Percentiles rank a stretch among this genome's conserved stretches.
Evolutionary conservation across 2,888 invertebrate species (phyloP).

Genomic region (Phoronis australis): DNA sequence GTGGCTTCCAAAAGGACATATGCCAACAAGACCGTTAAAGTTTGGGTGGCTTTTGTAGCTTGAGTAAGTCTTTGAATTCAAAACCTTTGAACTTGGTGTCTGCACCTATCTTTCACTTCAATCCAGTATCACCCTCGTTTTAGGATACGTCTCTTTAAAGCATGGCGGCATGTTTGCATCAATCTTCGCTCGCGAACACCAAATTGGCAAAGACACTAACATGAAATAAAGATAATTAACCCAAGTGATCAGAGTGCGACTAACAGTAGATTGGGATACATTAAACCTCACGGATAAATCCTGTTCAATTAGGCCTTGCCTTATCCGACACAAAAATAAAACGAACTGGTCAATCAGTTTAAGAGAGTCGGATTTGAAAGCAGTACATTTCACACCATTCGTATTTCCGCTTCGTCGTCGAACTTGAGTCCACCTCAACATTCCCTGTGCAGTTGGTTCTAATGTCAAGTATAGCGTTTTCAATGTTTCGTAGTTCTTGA

Average conservation of each 20-base stretch:
- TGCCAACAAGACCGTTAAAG: constrained; percentile 12
- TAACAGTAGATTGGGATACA: constrained; percentile 8
- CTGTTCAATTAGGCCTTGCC: constrained; percentile 6
- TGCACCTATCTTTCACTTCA: constrained; percentile 13
- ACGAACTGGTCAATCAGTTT: constrained; percentile 12
- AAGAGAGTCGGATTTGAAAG: too few relatives aligned
- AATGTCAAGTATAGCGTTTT: background rate
- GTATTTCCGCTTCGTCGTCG: too few relatives aligned
- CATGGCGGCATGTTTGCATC: constrained; percentile 5
- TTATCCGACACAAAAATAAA: constrained; percentile 11
- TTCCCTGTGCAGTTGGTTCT: background rate
- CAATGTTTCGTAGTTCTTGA: background rate
- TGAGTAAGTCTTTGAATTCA: constrained; percentile 6
- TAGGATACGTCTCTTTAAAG: constrained; percentile 11
- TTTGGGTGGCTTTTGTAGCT: constrained; percentile 8
- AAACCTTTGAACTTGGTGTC: constrained; percentile 2
- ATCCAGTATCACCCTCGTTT: constrained; percentile 12
- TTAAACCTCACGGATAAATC: constrained; percentile 11
- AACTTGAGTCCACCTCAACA: background rate
- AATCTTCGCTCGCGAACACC: constrained; percentile 8
- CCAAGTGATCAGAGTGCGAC: constrained; percentile 9
- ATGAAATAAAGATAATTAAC: constrained; percentile 9
- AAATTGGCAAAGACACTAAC: constrained; percentile 7
- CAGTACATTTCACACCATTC: too few relatives aligned
- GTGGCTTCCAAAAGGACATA: constrained; percentile 7